Conservation (phyloP, 1,140 invertebrate species). For the Cheumatopsyche charites region DNA sequence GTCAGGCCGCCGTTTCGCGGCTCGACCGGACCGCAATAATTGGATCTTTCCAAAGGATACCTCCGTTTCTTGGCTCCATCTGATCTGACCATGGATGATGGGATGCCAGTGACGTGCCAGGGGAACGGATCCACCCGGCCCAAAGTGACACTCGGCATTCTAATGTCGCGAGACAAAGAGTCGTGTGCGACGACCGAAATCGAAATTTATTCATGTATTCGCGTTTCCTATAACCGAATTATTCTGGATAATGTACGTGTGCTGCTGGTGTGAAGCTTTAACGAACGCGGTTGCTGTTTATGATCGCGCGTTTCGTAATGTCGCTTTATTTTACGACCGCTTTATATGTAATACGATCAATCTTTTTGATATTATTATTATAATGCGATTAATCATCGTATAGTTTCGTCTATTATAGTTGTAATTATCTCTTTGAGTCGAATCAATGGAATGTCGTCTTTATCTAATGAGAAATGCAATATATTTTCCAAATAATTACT, state of each 20-base stretch:
- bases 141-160: constrained; percentile 17
- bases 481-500: too few species aligned
- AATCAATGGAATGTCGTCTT: too few species aligned
- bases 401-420: too few species aligned
- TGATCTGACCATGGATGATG: too few species aligned
- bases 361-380: too few species aligned
- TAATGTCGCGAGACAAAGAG: constrained; percentile 10
- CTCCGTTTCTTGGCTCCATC: constrained; percentile 25
- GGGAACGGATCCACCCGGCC: not conserved
- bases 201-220: constrained; percentile 25
- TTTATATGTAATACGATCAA: too few species aligned
- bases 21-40: constrained; percentile 33
- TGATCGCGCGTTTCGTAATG: too few species aligned
- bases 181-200: not conserved
- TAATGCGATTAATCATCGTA: too few species aligned
- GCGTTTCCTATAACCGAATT: constrained; percentile 8
- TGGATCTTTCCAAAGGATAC: constrained; percentile 35
- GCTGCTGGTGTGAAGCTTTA: not conserved
- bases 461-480: too few species aligned
- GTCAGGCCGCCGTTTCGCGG: constrained; percentile 15
- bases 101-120: not conserved
- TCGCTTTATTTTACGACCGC: too few species aligned
- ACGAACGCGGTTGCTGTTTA: too few species aligned
- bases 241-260: constrained; percentile 7
- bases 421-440: too few species aligned